Evolutionary conservation across 2,888 invertebrate species (phyloP).

Genomic region (Muschampia plurimacula): DNA sequence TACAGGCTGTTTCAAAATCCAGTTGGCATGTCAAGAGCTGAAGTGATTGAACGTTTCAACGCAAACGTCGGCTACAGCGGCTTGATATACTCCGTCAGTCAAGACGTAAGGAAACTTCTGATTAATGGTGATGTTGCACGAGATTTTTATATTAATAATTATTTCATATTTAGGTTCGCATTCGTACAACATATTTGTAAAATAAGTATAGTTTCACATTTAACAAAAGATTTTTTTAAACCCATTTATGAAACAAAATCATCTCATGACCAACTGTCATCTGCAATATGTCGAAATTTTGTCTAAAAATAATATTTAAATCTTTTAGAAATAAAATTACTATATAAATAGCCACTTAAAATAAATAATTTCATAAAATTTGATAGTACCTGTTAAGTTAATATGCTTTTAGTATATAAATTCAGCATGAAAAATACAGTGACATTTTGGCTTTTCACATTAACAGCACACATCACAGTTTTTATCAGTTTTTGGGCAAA

Average conservation of each 20-base stretch:
- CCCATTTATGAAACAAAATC: too few relatives aligned
- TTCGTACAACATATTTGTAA: neutral
- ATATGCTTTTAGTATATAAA: neutral
- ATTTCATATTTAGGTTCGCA: neutral
- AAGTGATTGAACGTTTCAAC: slow-evolving; percentile 97
- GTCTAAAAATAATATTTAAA: neutral
- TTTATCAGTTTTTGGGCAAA: slow-evolving; percentile 56
- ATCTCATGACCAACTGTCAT: too few relatives aligned
- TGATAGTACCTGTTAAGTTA: neutral
- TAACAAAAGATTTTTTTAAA: neutral
- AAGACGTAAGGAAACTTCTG: slow-evolving; percentile 90
- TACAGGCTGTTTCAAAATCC: slow-evolving; percentile 85
- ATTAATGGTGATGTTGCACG: slow-evolving; percentile 19
- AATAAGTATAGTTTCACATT: neutral
- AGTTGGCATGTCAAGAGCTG: slow-evolving; percentile 84
- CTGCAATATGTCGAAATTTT: neutral
- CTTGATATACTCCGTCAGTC: slow-evolving; percentile 96
- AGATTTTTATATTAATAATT: slow-evolving; percentile 15
- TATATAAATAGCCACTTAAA: too few relatives aligned
- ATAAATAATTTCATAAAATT: too few relatives aligned
- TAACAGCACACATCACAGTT: slow-evolving; percentile 36
- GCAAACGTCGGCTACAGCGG: slow-evolving; percentile 99
- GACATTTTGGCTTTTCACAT: slow-evolving; percentile 6
- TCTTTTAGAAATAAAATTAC: too few relatives aligned
- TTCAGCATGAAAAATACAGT: neutral